phyloP scores from a whole-genome alignment of 2,113 vertebrate species.

The Probosciger aterrimus region DNA sequence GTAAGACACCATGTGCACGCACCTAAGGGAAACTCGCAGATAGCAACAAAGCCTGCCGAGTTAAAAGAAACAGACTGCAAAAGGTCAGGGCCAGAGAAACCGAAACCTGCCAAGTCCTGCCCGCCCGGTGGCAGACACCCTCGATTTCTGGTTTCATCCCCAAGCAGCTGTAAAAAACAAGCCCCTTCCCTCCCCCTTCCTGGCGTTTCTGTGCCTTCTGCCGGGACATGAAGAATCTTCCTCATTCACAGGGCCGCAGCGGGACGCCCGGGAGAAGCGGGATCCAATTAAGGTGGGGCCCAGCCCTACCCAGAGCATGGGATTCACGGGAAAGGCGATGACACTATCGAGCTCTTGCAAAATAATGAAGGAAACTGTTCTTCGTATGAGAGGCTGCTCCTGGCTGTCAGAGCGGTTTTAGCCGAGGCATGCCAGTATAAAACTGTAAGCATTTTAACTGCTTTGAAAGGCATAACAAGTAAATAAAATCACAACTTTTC shows the following conservation, averaged over 20 bases:
- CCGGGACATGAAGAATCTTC: neutral
- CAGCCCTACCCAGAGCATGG: neutral
- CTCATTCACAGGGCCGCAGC: neutral
- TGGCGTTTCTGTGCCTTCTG: neutral
- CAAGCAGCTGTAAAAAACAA: neutral
- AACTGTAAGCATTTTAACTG: neutral
- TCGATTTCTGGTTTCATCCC: neutral
- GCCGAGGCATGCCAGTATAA: neutral
- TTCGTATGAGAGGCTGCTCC: neutral
- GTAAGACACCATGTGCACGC: neutral
- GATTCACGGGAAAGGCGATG: neutral
- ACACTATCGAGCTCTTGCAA: neutral
- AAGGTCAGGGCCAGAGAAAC: neutral
- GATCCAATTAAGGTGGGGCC: neutral
- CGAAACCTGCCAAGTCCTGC: neutral
- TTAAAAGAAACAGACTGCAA: neutral
- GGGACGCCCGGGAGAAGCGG: neutral
- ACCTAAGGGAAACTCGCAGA: neutral
- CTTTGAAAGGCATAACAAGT: neutral
- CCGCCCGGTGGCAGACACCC: neutral
- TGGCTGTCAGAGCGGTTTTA: neutral
- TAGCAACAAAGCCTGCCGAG: neutral
- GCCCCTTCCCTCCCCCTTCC: neutral
- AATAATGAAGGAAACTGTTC: neutral
- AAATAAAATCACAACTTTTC: neutral